These are phyloP conservation scores for Tarsius wallacei DNA, from an alignment of 2,797 vertebrate species.

Conservation along the genomic window DNA sequence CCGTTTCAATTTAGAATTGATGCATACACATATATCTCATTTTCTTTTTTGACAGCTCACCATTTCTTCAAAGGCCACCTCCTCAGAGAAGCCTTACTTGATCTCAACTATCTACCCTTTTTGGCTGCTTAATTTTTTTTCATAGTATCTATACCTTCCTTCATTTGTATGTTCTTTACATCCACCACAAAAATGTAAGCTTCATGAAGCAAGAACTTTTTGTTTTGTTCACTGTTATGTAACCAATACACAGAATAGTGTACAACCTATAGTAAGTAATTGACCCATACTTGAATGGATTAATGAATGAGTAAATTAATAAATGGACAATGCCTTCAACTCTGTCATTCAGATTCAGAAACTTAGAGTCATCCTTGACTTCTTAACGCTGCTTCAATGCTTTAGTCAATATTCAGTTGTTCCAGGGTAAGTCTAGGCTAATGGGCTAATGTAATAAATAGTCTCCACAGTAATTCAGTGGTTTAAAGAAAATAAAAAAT, in stretches of 20 bases:
- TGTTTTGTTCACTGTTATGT: not conserved
- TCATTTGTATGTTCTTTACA: not conserved
- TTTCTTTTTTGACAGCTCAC: not conserved
- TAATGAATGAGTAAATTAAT: not conserved
- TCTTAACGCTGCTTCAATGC: not conserved
- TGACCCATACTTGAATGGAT: not conserved
- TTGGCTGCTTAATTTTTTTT: not conserved
- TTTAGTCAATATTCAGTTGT: not conserved
- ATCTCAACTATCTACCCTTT: not conserved
- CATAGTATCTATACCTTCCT: not conserved
- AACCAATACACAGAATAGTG: not conserved
- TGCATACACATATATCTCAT: not conserved
- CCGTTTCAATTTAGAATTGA: not conserved
- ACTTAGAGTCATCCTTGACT: not conserved
- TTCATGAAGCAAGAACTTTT: not conserved
- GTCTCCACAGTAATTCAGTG: not conserved
- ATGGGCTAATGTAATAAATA: not conserved
- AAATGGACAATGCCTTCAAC: not conserved
- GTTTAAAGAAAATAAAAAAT: not conserved
- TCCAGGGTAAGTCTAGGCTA: not conserved
- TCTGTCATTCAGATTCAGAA: constrained; percentile 30
- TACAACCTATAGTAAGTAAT: not conserved
- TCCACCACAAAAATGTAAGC: not conserved
- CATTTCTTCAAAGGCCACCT: not conserved
- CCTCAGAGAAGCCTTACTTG: not conserved